These are phyloP conservation scores for Styela clava DNA, from an alignment of 23 tunicate genomes.

Conservation along the genomic window DNA sequence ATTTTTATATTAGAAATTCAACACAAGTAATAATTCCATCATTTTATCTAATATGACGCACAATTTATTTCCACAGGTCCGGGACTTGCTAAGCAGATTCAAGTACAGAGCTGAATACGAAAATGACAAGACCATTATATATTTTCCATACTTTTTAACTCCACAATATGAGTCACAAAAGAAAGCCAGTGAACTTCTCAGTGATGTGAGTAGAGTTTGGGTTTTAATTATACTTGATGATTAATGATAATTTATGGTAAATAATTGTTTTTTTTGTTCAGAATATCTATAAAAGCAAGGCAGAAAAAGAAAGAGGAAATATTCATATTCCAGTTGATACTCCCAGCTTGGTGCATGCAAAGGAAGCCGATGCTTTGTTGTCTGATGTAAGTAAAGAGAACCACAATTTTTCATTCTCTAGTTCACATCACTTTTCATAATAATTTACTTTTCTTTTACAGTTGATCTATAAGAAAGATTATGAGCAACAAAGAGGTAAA, in stretches of 20 bases:
- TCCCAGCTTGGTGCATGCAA: constrained; percentile 79
- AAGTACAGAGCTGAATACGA: constrained; percentile 86
- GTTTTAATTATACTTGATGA: neutral
- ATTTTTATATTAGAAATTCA: too few species aligned
- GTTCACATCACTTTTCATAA: neutral
- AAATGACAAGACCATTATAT: constrained; percentile 73
- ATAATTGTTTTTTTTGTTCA: too few species aligned
- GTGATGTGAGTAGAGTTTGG: constrained; percentile 70
- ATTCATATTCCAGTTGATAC: constrained; percentile 56
- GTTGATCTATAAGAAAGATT: constrained; percentile 53
- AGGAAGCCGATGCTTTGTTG: constrained; percentile 37
- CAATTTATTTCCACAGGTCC: constrained; percentile 31
- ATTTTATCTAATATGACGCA: too few species aligned
- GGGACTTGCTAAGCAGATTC: constrained; percentile 57
- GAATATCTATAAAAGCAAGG: constrained; percentile 65
- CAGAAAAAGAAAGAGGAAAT: constrained; percentile 38
- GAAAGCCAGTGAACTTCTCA: constrained; percentile 76
- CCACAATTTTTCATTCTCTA: too few species aligned
- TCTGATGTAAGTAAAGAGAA: constrained; percentile 60
- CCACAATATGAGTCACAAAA: constrained; percentile 78
- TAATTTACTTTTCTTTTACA: constrained; percentile 8
- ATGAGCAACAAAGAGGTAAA: constrained; percentile 58
- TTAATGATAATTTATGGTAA: too few species aligned
- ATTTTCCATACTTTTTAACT: constrained; percentile 79
- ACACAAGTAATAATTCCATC: neutral